Percentiles rank a stretch among this genome's conserved stretches.
Evolutionary conservation across 1,140 invertebrate species (phyloP).

Genomic region (Eriocheir sinensis): DNA sequence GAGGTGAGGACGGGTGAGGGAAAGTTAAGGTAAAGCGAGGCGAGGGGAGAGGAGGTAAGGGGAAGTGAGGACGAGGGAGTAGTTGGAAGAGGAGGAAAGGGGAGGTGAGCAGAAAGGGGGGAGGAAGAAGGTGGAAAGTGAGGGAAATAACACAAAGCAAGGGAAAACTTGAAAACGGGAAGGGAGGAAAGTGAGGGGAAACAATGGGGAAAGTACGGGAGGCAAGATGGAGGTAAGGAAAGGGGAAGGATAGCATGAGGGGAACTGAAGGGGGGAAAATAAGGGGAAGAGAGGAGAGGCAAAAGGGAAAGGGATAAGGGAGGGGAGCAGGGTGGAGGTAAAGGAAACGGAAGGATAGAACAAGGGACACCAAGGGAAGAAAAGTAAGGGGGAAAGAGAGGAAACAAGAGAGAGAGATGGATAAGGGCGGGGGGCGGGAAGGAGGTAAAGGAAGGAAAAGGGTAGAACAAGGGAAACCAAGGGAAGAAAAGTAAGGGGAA

Average conservation of each 20-base stretch:
- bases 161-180: not conserved
- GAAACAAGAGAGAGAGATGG: not conserved
- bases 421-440: not conserved
- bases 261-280: not conserved
- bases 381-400: not conserved
- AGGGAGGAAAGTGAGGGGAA: not conserved
- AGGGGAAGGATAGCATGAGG: not conserved
- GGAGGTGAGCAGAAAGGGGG: not conserved
- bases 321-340: not conserved
- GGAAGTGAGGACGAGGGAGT: too few species aligned
- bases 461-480: not conserved
- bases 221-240: not conserved
- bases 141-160: not conserved
- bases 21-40: too few species aligned
- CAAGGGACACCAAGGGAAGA: not conserved
- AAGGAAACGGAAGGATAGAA: not conserved
- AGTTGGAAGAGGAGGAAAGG: not conserved
- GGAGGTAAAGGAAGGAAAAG: not conserved
- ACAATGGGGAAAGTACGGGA: too few species aligned
- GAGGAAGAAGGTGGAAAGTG: not conserved
- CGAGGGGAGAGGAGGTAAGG: too few species aligned
- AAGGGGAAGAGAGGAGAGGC: not conserved
- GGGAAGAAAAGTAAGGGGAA: not conserved
- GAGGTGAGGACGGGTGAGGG: too few species aligned
- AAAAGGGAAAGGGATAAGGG: not conserved